Evolutionary conservation across 2,888 invertebrate genomes (phyloP), one percentile per base, ranked within the genome.

Genomic region (Phania funesta): DNA sequence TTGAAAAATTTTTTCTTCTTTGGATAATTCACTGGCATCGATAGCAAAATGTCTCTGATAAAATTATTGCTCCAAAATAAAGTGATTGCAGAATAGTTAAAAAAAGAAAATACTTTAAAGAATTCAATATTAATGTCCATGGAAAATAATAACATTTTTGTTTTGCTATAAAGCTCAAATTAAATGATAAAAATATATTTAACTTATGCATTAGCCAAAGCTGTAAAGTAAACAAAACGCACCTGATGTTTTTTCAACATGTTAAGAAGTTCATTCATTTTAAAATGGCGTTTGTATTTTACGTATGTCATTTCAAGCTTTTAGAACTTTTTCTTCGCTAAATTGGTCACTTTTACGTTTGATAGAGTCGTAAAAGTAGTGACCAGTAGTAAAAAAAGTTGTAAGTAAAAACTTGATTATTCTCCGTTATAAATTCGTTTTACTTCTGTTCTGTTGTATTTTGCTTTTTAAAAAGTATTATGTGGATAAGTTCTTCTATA

Each of bases 401-500:
- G 54, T 26, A 64, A 65, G 35, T 60, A 50, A 65, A 76, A 71
- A 52, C 60, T 80, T 58, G 50, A 52, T 71, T 71, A 71, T 65
- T 71, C 52, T 22, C 62, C 16, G 38, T 48, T 38, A 74, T 68
- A 68, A 62, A 48, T 50, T 58, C 16, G 13, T 29, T 74, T 58
- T 38, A 60, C 58, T 50, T 54, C 20, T 60, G 32, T 38, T 26
- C 18, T 52, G 52, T 22, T 62, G 13, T 62, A 32, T 54, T 32
- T 54, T 20, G 13, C 38, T 32, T 73, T 52, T 26, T 44, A 58
- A n/a, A n/a, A 70, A 75, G 64, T 71, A 80, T 80, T 80, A 75
- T 75, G 41, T 20, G 58, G 65, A 75, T 80, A 65, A 46, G 52
- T 58, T n/a, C n/a, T 80, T 75, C 46, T 70, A 65, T 75, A 60